Percentiles rank a stretch among this genome's conserved stretches.
Evolutionary conservation across 1,140 invertebrate species (phyloP).

Genomic region (Schlechtendalia chinensis): DNA sequence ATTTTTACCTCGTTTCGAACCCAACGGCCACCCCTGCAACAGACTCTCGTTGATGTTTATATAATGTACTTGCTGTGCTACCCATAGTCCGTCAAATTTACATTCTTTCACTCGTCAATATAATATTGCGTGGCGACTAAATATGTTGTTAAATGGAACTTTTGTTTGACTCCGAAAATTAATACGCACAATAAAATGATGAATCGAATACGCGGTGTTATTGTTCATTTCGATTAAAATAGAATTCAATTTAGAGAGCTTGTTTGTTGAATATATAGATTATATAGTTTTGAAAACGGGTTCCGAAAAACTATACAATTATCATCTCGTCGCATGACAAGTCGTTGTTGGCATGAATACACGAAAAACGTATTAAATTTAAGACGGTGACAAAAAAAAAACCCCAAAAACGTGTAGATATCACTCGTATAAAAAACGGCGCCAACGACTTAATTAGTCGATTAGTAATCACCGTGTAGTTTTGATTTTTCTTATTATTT

Average conservation of each 20-base stretch:
- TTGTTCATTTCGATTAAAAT: background rate
- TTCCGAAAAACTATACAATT: too few species aligned
- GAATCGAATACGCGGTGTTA: background rate
- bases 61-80: too few species aligned
- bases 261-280: too few species aligned
- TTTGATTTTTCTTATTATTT: too few species aligned
- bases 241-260: too few species aligned
- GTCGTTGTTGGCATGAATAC: background rate
- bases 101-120: background rate
- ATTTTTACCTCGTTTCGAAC: slow-evolving; percentile 30
- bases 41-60: background rate
- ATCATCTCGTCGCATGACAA: too few species aligned
- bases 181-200: background rate
- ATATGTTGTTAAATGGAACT: too few species aligned
- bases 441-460: background rate
- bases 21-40: background rate
- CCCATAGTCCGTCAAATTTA: background rate
- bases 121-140: background rate
- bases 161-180: background rate
- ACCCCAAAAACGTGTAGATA: too few species aligned
- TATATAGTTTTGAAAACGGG: too few species aligned
- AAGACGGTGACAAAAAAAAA: too few species aligned
- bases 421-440: too few species aligned
- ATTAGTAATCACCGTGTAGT: too few species aligned
- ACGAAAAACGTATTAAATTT: background rate